These are phyloP conservation scores for Nothura maculosa DNA, from an alignment of 2,797 vertebrate species.

Conservation along the genomic window DNA sequence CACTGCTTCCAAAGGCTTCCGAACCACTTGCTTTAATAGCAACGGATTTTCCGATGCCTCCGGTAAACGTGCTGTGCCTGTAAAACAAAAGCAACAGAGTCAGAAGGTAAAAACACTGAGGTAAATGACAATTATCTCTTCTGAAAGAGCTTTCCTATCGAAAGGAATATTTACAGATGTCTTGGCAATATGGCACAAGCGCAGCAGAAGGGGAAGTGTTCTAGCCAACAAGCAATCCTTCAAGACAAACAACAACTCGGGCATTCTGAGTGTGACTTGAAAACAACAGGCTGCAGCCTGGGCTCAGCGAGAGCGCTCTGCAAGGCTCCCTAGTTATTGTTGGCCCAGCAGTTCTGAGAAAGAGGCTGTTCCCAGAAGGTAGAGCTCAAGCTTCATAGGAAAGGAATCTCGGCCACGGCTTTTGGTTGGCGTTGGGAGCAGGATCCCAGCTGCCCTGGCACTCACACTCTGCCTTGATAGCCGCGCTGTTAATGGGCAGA, in stretches of 20 bases:
- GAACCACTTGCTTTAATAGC: constrained; percentile 90
- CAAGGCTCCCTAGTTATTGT: not conserved
- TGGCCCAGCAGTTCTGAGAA: not conserved
- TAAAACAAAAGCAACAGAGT: constrained; percentile 33
- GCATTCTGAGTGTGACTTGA: not conserved
- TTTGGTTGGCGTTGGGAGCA: not conserved
- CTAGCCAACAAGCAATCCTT: not conserved
- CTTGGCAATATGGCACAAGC: not conserved
- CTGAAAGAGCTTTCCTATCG: not conserved
- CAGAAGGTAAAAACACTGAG: constrained; percentile 12
- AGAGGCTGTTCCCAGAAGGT: not conserved
- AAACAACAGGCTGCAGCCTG: not conserved
- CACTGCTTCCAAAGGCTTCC: constrained; percentile 97
- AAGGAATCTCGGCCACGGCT: not conserved
- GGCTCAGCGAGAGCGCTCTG: not conserved
- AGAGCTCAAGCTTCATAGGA: not conserved
- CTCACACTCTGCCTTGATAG: constrained; percentile 98
- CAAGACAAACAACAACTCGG: not conserved
- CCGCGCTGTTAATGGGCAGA: constrained; percentile 93
- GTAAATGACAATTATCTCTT: not conserved
- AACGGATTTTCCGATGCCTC: constrained; percentile 89
- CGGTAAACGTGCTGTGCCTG: constrained; percentile 93
- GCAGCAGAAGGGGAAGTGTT: not conserved
- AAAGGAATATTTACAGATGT: not conserved
- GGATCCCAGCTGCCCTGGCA: not conserved